Conservation (phyloP, 2,888 invertebrate genomes). For the Amphipyra tragopoginis region DNA sequence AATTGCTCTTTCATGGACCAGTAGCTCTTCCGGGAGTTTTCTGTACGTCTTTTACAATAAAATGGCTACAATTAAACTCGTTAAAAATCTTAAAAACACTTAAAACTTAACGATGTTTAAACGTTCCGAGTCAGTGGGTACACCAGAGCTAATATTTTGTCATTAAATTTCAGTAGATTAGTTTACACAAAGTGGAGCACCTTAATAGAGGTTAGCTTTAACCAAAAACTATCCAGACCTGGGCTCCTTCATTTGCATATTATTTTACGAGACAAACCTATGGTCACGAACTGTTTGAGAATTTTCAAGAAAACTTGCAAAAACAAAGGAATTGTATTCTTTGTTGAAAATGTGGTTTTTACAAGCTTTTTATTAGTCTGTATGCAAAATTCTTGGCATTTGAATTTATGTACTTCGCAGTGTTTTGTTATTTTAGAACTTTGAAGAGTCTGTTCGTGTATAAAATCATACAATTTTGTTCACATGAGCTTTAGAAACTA, state of each 20-base stretch:
- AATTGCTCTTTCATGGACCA: too few relatives aligned
- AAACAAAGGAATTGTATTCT: not conserved
- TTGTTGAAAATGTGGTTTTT: not conserved
- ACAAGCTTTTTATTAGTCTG: not conserved
- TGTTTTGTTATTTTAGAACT: not conserved
- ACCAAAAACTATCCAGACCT: conserved; percentile 43
- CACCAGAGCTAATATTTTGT: conserved; percentile 12
- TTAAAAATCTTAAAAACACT: too few relatives aligned
- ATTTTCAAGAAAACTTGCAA: conserved; percentile 6
- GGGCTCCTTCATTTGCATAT: conserved; percentile 43
- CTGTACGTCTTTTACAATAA: too few relatives aligned
- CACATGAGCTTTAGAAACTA: too few relatives aligned
- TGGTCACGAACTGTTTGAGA: not conserved
- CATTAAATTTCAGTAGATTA: conserved; percentile 29
- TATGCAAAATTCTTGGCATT: conserved; percentile 7
- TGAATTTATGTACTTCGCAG: not conserved
- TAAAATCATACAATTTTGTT: too few relatives aligned
- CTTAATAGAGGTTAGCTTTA: conserved; percentile 22
- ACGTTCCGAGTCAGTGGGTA: conserved; percentile 4
- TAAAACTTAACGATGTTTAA: conserved; percentile 14
- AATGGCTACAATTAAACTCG: too few relatives aligned
- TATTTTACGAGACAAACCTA: conserved; percentile 11
- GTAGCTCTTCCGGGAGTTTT: too few relatives aligned
- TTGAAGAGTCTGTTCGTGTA: too few relatives aligned
- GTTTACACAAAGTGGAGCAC: conserved; percentile 30